Conservation (phyloP, 37 sponge, comb jelly and placozoan species). For the Agelas oroides region DNA sequence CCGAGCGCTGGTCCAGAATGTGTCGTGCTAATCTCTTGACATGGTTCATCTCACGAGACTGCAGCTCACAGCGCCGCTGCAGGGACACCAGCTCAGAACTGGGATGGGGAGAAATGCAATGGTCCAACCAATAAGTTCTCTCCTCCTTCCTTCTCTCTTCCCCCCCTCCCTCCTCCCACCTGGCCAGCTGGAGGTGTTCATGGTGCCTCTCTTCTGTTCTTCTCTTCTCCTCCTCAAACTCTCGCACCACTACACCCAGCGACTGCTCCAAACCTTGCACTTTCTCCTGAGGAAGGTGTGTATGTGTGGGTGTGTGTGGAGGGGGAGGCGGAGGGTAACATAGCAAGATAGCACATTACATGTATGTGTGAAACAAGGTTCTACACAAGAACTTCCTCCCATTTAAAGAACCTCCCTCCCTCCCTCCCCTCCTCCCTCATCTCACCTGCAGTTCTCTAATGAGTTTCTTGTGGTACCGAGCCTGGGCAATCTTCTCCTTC, state of each 20-base stretch:
- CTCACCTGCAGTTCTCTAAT: constrained; percentile 51
- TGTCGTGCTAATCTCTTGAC: constrained; percentile 80
- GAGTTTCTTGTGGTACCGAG: constrained; percentile 57
- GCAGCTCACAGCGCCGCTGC: constrained; percentile 37
- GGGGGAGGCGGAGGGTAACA: too few relatives aligned
- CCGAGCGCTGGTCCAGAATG: constrained; percentile 87
- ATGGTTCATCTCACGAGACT: constrained; percentile 74
- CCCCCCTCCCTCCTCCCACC: too few relatives aligned
- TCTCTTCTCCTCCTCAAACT: constrained; percentile 78
- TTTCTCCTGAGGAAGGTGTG: constrained; percentile 47
- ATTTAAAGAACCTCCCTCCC: too few relatives aligned
- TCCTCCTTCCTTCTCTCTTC: too few relatives aligned
- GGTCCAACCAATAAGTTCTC: too few relatives aligned
- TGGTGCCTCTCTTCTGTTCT: neutral
- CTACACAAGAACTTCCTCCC: too few relatives aligned
- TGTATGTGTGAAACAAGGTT: too few relatives aligned
- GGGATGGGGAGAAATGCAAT: too few relatives aligned
- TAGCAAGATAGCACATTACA: too few relatives aligned
- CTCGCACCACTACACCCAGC: constrained; percentile 57
- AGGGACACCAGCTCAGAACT: constrained; percentile 38
- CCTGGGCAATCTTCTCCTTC: constrained; percentile 56
- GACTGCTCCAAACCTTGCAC: constrained; percentile 58
- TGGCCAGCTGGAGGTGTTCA: neutral
- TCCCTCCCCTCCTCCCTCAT: constrained; percentile 9
- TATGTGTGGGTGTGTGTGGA: neutral